These are phyloP conservation scores for Boulengeromyrus knoepffleri DNA, from an alignment of 2,113 vertebrate species.

Conservation along the genomic window DNA sequence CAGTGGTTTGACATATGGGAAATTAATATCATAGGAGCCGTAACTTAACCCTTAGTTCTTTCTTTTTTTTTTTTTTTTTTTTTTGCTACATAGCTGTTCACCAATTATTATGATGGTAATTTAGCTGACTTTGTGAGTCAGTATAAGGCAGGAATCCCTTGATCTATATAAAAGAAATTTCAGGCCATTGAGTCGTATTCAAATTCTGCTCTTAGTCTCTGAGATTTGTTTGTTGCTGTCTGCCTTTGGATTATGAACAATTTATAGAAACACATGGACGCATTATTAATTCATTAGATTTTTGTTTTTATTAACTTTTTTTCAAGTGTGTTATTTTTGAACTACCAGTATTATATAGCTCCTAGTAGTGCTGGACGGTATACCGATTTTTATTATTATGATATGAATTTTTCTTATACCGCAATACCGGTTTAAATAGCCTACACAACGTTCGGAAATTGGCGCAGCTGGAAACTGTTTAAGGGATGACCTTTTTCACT, in stretches of 20 bases:
- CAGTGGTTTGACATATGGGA: neutral
- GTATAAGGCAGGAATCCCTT: neutral
- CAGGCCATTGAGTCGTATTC: neutral
- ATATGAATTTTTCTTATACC: too few relatives aligned
- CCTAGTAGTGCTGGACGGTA: constrained; percentile 12
- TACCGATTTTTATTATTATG: too few relatives aligned
- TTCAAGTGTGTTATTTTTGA: neutral
- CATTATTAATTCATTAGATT: constrained; percentile 68
- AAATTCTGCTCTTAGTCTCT: neutral
- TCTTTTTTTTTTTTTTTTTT: neutral
- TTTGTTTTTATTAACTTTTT: neutral
- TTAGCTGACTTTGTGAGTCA: neutral
- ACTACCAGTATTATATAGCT: constrained; percentile 57
- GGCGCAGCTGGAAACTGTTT: too few relatives aligned
- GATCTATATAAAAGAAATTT: neutral
- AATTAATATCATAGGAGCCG: neutral
- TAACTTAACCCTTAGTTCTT: neutral
- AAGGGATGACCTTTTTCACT: too few relatives aligned
- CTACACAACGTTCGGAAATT: too few relatives aligned
- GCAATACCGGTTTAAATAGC: too few relatives aligned
- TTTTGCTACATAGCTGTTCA: neutral
- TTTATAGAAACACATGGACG: constrained; percentile 53
- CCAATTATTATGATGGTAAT: neutral
- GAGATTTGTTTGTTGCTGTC: constrained; percentile 33
- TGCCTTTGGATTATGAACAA: constrained; percentile 62